Base-by-base conservation (phyloP, 2,888 invertebrate species). In the Drosophila bunnanda region DNA sequence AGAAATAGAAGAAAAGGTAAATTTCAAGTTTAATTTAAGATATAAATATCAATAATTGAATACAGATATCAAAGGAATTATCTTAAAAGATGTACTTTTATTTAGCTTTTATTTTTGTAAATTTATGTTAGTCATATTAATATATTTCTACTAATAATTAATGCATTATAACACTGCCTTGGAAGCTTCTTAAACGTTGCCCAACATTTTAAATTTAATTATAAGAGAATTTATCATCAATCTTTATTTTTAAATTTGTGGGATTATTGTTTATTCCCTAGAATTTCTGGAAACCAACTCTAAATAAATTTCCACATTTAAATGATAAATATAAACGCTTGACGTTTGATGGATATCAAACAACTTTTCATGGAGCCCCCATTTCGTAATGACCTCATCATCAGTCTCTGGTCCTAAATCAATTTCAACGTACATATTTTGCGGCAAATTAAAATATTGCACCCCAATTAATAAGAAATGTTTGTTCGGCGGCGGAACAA, bases 381-480 rank as follows among this genome's bases (percentile, higher is more conserved):
- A 50, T 20, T 20, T 43, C 39, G 13, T 0, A 1, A n/a, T 65
- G 66, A 65, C 34, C 64, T 65, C 64, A 65, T 65, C 50, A 34
- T 15, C 52, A 20, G 53, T 2, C 41, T 15, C 41, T 15, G 41
- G 39, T 53, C 41, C 15, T 30, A 53, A 53, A 67, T 53, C 36
- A 38, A 36, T 52, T 32, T 30, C 36, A 34, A 17, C 17, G 12
- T 52, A 17, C 12, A 17, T 34, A n/a, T 57, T 43, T 36, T 38
- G 30, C 15, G 22, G 17, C 30, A 22, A 17, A 54, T 54, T 25
- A 20, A 66, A 46, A 34, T 30, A 68, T 25, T 44, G 36, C 38
- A 17, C 25, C 7, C 66, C 66, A 66, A 66, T 66, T 66, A 66
- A 66, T 67, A 67, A 36, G 10, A 57, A 43, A 61, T 56, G 50